Evolutionary conservation across 2,113 vertebrate genomes (phyloP).

Genomic region (Neogale vison): DNA sequence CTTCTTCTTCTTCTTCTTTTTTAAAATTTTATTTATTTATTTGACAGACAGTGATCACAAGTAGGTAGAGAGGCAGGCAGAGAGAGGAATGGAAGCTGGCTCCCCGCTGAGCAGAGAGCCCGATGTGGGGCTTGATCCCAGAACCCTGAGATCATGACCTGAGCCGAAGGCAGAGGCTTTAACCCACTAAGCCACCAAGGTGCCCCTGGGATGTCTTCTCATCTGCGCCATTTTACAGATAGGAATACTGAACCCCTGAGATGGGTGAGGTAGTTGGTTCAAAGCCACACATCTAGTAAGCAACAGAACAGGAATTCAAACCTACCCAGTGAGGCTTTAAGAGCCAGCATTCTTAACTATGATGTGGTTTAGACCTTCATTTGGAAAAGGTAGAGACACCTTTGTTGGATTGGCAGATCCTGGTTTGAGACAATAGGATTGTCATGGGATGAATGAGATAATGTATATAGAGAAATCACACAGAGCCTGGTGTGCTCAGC

Average conservation of each 20-base stretch:
- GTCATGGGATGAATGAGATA: background rate
- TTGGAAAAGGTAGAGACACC: background rate
- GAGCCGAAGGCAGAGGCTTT: too few relatives aligned
- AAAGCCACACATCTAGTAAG: background rate
- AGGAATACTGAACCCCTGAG: background rate
- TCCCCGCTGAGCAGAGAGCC: too few relatives aligned
- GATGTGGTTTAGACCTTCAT: background rate
- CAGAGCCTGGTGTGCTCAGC: background rate
- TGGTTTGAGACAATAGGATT: background rate
- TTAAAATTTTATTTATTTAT: too few relatives aligned
- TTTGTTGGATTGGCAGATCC: background rate
- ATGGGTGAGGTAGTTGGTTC: background rate
- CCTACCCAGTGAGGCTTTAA: background rate
- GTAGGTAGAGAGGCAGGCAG: too few relatives aligned
- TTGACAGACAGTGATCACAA: too few relatives aligned
- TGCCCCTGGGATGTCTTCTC: background rate
- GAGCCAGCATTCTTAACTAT: background rate
- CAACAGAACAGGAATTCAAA: background rate
- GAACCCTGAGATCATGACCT: too few relatives aligned
- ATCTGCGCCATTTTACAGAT: background rate
- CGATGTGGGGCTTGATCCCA: too few relatives aligned
- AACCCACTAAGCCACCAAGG: too few relatives aligned
- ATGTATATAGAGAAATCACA: background rate
- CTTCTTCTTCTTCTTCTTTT: too few relatives aligned
- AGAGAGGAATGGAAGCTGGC: too few relatives aligned